These are phyloP conservation scores for Hippocampus zosterae DNA, from an alignment of 2,113 vertebrate species.

Conservation along the genomic window DNA sequence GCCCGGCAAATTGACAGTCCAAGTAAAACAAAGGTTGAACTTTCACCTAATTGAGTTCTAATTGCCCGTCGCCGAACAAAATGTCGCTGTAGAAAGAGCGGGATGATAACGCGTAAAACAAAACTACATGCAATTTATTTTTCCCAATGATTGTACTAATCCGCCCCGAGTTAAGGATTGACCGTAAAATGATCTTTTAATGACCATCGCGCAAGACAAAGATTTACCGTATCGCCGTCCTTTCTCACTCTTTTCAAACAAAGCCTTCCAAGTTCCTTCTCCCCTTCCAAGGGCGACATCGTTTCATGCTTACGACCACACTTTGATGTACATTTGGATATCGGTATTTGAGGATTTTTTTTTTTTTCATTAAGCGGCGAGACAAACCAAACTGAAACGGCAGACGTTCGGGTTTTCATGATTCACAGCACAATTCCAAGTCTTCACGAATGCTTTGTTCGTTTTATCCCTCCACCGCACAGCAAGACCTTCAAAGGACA, in stretches of 20 bases:
- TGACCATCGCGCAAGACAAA: neutral
- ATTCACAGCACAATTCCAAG: neutral
- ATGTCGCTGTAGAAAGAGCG: conserved; percentile 17
- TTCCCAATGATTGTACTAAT: neutral
- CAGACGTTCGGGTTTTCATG: no score
- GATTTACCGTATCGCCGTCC: neutral
- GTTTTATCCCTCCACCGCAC: neutral
- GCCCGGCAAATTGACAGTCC: conserved; percentile 47
- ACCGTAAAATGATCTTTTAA: conserved; percentile 20
- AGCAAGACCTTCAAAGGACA: neutral
- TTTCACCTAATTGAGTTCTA: conserved; percentile 28
- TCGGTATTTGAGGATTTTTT: neutral
- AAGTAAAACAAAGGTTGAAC: conserved; percentile 47
- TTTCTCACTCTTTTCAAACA: conserved; percentile 29
- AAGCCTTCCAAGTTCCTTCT: conserved; percentile 45
- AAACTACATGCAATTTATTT: neutral
- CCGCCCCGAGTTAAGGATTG: conserved; percentile 13
- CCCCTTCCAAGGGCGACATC: conserved; percentile 28
- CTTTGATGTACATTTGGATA: neutral
- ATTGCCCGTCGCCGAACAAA: conserved; percentile 15
- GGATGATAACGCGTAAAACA: conserved; percentile 6
- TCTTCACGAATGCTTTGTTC: neutral
- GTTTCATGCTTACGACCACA: conserved; percentile 29
- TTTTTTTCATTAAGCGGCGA: neutral
- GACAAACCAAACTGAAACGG: no score